These are phyloP conservation scores for Cairina moschata DNA, from an alignment of 2,113 vertebrate genomes.

Conservation along the genomic window DNA sequence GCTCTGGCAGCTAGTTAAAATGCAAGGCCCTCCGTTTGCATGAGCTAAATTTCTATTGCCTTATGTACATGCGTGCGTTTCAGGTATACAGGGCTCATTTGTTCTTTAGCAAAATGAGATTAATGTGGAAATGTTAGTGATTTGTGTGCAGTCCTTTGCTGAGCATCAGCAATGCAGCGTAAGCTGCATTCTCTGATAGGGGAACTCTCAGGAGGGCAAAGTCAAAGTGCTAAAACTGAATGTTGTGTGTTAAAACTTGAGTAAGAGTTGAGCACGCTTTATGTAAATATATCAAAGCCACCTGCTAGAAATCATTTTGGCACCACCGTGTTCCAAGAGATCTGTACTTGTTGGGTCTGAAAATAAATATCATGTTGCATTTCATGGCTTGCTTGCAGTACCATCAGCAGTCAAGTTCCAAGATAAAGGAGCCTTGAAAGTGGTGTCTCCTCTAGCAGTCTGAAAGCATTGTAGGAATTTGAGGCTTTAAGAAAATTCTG, in stretches of 20 bases:
- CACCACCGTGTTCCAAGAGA: not conserved
- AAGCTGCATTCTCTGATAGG: not conserved
- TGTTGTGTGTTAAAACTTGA: not conserved
- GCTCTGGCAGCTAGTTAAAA: not conserved
- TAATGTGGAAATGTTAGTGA: not conserved
- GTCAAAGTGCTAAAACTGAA: not conserved
- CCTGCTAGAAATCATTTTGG: conserved; percentile 43
- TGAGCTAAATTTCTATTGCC: not conserved
- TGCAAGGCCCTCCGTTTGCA: not conserved
- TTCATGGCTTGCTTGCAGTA: not conserved
- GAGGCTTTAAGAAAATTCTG: conserved; percentile 60
- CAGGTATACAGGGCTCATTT: not conserved
- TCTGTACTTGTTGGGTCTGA: conserved; percentile 22
- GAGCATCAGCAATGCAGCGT: not conserved
- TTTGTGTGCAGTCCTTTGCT: not conserved
- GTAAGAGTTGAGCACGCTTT: not conserved
- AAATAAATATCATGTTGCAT: conserved; percentile 33
- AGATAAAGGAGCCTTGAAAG: conserved; percentile 57
- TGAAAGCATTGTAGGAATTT: conserved; percentile 59
- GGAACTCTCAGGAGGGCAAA: not conserved
- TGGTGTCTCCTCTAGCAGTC: conserved; percentile 33
- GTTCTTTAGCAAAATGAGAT: not conserved
- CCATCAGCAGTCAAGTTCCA: conserved; percentile 28
- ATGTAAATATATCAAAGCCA: conserved; percentile 29
- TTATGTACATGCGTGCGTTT: not conserved